phyloP scores from a whole-genome alignment of 2,797 vertebrate genomes.

The Galago senegalensis region DNA sequence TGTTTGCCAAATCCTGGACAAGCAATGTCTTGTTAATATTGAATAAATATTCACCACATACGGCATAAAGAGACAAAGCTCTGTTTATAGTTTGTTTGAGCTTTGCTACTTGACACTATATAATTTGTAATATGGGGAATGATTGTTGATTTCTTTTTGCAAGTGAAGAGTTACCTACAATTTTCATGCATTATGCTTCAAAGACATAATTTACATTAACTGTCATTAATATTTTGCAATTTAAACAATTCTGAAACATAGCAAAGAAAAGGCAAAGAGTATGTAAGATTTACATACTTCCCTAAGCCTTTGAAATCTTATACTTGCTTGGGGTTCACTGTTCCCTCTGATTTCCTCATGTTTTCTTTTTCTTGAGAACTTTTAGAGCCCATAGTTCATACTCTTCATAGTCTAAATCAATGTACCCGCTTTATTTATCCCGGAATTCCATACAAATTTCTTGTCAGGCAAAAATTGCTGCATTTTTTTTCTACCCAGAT shows the following conservation, averaged over 20 bases:
- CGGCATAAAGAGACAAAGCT: conserved; percentile 31
- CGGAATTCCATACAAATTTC: not conserved
- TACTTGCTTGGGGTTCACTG: not conserved
- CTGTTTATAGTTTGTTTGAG: conserved; percentile 49
- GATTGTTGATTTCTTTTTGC: conserved; percentile 5
- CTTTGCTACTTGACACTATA: conserved; percentile 42
- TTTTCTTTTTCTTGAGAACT: conserved; percentile 13
- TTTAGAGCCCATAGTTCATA: not conserved
- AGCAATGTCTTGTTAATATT: conserved; percentile 53
- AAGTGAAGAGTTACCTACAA: conserved; percentile 21
- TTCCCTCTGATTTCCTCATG: not conserved
- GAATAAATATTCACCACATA: conserved; percentile 8
- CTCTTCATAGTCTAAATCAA: not conserved
- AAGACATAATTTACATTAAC: conserved; percentile 36
- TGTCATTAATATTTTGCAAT: conserved; percentile 8
- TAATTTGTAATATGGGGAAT: conserved; percentile 29
- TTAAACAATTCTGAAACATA: not conserved
- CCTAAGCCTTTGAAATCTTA: not conserved
- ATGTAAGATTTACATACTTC: not conserved
- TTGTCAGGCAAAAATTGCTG: not conserved
- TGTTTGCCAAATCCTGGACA: conserved; percentile 31
- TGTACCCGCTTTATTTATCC: not conserved
- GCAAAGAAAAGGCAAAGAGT: not conserved
- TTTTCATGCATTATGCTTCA: conserved; percentile 37
- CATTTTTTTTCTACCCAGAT: not conserved